phyloP scores from a whole-genome alignment of 2,888 invertebrate species.

The Hypomecis punctinalis region DNA sequence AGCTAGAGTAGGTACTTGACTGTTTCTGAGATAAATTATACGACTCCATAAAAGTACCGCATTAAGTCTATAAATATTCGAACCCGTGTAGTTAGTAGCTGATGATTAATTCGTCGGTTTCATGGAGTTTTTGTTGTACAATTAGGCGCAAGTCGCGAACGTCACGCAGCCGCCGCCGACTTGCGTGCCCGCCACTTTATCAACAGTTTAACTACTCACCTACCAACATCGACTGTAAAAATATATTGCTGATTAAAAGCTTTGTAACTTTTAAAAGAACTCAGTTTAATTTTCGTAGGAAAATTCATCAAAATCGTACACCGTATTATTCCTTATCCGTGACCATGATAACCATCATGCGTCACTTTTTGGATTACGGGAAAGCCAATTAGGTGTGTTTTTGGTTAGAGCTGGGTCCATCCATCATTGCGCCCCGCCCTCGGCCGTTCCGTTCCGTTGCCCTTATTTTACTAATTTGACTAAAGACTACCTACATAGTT shows the following conservation, averaged over 20 bases:
- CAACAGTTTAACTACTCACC: constrained; percentile 66
- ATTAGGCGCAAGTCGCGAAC: constrained; percentile 63
- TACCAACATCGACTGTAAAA: constrained; percentile 65
- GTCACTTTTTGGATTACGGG: constrained; percentile 59
- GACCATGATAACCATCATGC: constrained; percentile 61
- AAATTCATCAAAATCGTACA: constrained; percentile 35
- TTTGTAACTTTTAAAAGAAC: constrained; percentile 38
- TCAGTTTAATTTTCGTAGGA: constrained; percentile 40
- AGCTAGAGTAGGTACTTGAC: no score
- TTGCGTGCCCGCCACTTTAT: constrained; percentile 74
- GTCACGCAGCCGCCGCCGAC: constrained; percentile 60
- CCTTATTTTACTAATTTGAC: constrained; percentile 48
- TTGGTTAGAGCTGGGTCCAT: constrained; percentile 72
- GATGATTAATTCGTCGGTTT: constrained; percentile 79
- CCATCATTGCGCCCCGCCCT: constrained; percentile 76
- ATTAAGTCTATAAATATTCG: constrained; percentile 48
- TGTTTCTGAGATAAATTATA: neutral
- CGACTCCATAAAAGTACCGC: neutral
- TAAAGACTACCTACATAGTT: constrained; percentile 34
- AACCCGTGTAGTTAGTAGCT: constrained; percentile 55
- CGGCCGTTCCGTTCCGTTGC: constrained; percentile 62
- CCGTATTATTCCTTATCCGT: constrained; percentile 41
- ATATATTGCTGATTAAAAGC: constrained; percentile 73
- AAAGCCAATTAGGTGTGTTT: constrained; percentile 79
- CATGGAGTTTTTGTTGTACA: constrained; percentile 80